A percentile compares a stretch with the other conserved stretches of the same genome.
Conservation (phyloP, 2,797 vertebrate species). For the Champsocephalus esox region DNA sequence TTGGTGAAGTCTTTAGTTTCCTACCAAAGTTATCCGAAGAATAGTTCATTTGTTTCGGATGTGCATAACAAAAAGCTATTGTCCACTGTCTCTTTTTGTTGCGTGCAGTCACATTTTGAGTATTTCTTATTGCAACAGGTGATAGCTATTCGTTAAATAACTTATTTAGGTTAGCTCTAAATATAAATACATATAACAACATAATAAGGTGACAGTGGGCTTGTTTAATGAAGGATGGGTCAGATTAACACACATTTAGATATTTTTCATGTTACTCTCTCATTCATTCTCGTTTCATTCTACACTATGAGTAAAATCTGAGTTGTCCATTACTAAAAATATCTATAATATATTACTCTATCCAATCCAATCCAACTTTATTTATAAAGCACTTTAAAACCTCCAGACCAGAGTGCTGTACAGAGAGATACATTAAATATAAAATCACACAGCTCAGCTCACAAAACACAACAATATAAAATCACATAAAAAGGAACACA, state of each 20-base stretch:
- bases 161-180: too few species aligned
- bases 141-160: not conserved
- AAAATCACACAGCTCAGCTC: too few species aligned
- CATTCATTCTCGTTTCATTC: too few species aligned
- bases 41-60: conserved; percentile 29
- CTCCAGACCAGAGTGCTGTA: too few species aligned
- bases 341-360: too few species aligned
- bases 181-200: not conserved
- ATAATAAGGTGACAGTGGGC: not conserved
- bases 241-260: not conserved
- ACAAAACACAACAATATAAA: too few species aligned
- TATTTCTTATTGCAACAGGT: not conserved
- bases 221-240: not conserved
- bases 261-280: not conserved
- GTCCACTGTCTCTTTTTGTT: conserved; percentile 13
- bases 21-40: conserved; percentile 17
- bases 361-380: too few species aligned
- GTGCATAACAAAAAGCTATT: conserved; percentile 37
- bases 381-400: too few species aligned
- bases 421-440: too few species aligned
- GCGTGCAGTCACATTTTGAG: not conserved
- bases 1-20: not conserved
- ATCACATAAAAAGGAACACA: too few species aligned
- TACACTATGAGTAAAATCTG: too few species aligned
- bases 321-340: not conserved